Conservation (phyloP, 1,140 invertebrate species). For the Scaptomyza montana region DNA sequence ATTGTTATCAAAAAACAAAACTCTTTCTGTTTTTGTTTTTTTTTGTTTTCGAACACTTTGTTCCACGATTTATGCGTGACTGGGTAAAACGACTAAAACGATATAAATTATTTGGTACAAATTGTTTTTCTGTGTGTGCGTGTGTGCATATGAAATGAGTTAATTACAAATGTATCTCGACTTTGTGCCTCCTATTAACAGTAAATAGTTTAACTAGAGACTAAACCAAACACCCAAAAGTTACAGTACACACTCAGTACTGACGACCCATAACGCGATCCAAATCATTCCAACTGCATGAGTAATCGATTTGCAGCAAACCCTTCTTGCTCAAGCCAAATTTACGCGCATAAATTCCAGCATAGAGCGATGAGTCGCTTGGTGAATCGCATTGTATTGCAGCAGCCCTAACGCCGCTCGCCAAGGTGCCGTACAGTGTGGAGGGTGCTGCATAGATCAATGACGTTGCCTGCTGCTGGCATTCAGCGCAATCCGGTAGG, state of each 20-base stretch:
- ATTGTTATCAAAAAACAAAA: too few relatives aligned
- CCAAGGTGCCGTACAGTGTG: slow-evolving; percentile 65
- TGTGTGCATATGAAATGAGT: slow-evolving; percentile 25
- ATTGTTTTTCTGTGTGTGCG: slow-evolving; percentile 14
- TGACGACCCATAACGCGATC: slow-evolving; percentile 85
- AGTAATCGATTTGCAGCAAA: slow-evolving; percentile 88
- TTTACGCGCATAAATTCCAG: slow-evolving; percentile 82
- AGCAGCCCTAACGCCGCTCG: not conserved
- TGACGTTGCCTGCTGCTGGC: slow-evolving; percentile 66
- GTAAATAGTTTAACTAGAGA: slow-evolving; percentile 43
- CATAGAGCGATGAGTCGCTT: slow-evolving; percentile 76
- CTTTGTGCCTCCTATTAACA: slow-evolving; percentile 15
- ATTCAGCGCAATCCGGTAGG: slow-evolving; percentile 76
- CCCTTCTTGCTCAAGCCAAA: slow-evolving; percentile 87
- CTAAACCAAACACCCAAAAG: slow-evolving; percentile 62
- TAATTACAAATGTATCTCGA: slow-evolving; percentile 20
- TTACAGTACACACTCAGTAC: slow-evolving; percentile 37
- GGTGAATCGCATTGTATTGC: slow-evolving; percentile 45
- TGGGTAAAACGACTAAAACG: slow-evolving; percentile 28
- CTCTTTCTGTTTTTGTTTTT: not conserved
- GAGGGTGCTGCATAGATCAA: slow-evolving; percentile 71
- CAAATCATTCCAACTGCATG: slow-evolving; percentile 87
- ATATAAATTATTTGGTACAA: slow-evolving; percentile 50
- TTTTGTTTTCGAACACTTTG: slow-evolving; percentile 13
- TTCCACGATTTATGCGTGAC: slow-evolving; percentile 20